Evolutionary conservation across 2,797 vertebrate species (phyloP).

Genomic region (Xiphorhynchus erythropygius): DNA sequence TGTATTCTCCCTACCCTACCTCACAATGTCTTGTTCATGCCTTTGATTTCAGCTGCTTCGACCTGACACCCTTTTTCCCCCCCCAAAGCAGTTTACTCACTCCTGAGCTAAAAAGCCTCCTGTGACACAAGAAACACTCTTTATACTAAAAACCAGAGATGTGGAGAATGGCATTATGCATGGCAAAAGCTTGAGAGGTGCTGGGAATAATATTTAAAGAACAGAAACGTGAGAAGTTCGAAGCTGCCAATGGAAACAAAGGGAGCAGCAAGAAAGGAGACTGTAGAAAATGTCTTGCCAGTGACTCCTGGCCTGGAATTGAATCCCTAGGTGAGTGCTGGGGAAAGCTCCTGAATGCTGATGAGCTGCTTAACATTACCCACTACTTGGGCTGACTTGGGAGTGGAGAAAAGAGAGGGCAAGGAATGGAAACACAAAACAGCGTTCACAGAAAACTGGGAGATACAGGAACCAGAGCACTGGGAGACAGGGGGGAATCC

Average conservation of each 20-base stretch:
- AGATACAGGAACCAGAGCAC: accelerated
- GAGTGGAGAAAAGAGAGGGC: not conserved
- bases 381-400: not conserved
- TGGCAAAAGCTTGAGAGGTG: not conserved
- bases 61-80: not conserved
- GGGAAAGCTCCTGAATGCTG: not conserved
- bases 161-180: slow-evolving; percentile 1
- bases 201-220: slow-evolving; percentile 3
- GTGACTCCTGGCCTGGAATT: slow-evolving; percentile 15
- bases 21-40: not conserved
- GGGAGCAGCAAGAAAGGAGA: slow-evolving; percentile 24
- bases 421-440: not conserved
- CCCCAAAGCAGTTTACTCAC: not conserved
- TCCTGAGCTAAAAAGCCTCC: not conserved
- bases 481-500: not conserved
- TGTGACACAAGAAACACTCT: not conserved
- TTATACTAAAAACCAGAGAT: not conserved
- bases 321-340: slow-evolving; percentile 18
- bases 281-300: slow-evolving; percentile 44
- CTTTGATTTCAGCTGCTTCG: slow-evolving; percentile 10
- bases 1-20: not conserved
- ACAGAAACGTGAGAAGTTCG: not conserved
- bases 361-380: not conserved
- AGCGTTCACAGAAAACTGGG: not conserved
- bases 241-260: slow-evolving; percentile 51